phyloP scores from a whole-genome alignment of 2,797 vertebrate species.

The Cossypha caffra region DNA sequence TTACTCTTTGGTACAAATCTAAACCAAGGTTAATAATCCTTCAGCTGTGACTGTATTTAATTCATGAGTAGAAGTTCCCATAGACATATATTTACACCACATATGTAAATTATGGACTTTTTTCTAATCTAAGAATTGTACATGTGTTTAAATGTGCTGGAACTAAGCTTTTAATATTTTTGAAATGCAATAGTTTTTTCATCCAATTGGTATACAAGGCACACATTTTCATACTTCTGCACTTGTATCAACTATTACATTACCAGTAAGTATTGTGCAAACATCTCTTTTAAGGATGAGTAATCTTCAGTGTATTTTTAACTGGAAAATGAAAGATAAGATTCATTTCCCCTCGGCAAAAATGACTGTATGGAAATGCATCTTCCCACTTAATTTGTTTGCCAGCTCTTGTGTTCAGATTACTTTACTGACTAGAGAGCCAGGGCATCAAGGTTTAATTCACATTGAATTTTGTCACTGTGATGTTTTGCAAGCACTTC shows the following conservation, averaged over 20 bases:
- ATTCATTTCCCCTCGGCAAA: neutral
- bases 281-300: conserved; percentile 16
- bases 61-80: neutral
- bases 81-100: neutral
- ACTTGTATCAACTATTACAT: neutral
- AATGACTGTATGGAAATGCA: neutral
- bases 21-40: neutral
- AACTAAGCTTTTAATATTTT: neutral
- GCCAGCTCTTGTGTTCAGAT: neutral
- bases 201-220: neutral
- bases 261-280: neutral
- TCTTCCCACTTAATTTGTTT: neutral
- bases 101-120: neutral
- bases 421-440: neutral
- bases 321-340: conserved; percentile 18
- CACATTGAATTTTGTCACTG: neutral
- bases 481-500: neutral
- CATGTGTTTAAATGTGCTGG: neutral
- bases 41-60: neutral
- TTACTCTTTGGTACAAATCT: neutral
- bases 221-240: neutral
- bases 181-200: neutral
- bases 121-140: neutral
- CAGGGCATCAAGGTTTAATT: neutral
- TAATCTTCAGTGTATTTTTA: conserved; percentile 12